Evolutionary conservation across 1,140 invertebrate species (phyloP).

Genomic region (Pectinophora gossypiella): DNA sequence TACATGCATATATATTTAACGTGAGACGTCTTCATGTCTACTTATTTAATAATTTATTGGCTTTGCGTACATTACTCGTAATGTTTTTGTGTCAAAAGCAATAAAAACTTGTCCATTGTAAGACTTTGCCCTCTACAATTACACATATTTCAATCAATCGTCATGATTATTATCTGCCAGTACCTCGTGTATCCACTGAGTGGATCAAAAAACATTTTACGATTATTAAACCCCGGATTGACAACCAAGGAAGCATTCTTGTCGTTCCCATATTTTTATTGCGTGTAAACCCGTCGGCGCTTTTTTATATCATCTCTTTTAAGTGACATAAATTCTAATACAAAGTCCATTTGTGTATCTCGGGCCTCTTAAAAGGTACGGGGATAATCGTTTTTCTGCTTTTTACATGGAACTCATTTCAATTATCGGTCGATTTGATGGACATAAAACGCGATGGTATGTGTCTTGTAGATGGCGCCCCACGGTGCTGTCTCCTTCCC

Average conservation of each 20-base stretch:
- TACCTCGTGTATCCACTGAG: too few relatives aligned
- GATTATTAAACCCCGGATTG: slow-evolving; percentile 71
- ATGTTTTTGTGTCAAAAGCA: too few relatives aligned
- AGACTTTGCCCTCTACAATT: too few relatives aligned
- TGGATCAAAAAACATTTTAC: slow-evolving; percentile 69
- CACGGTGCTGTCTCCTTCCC: slow-evolving; percentile 39
- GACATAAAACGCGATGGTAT: slow-evolving; percentile 63
- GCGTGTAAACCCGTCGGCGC: slow-evolving; percentile 70
- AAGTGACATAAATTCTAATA: slow-evolving; percentile 75
- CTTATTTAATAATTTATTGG: too few relatives aligned
- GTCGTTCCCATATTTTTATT: slow-evolving; percentile 73
- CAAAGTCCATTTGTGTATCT: slow-evolving; percentile 74
- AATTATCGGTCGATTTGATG: slow-evolving; percentile 70
- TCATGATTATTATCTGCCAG: too few relatives aligned
- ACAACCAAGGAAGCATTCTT: slow-evolving; percentile 69
- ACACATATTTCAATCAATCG: too few relatives aligned
- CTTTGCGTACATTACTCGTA: too few relatives aligned
- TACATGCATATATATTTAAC: too few relatives aligned
- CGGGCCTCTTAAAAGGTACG: slow-evolving; percentile 72
- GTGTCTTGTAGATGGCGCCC: slow-evolving; percentile 60
- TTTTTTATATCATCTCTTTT: slow-evolving; percentile 71
- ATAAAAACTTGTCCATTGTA: too few relatives aligned
- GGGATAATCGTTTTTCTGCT: slow-evolving; percentile 72
- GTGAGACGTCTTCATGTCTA: too few relatives aligned
- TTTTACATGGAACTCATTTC: slow-evolving; percentile 74